A percentile compares a stretch with the other conserved stretches of the same genome.
These are phyloP conservation scores for Muscicapa striata DNA, from an alignment of 2,797 vertebrate species.

Conservation along the genomic window DNA sequence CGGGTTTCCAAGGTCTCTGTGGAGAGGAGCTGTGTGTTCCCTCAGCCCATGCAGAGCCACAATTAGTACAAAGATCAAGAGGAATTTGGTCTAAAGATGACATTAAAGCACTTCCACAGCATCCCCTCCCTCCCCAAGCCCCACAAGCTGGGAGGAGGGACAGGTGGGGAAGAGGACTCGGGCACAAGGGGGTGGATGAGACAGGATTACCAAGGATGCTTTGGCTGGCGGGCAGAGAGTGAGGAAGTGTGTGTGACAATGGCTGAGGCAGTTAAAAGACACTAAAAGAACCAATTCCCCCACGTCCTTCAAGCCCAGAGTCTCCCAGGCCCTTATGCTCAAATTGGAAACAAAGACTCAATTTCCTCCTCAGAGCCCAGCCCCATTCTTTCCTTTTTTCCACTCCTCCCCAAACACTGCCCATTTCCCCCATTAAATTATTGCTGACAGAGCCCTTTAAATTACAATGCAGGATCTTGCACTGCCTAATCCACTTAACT, in stretches of 20 bases:
- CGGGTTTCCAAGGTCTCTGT: neutral
- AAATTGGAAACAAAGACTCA: neutral
- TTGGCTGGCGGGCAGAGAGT: neutral
- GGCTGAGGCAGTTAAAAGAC: neutral
- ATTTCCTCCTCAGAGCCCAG: neutral
- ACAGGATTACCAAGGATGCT: neutral
- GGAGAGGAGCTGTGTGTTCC: neutral
- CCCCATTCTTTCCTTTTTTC: neutral
- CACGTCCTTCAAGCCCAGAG: neutral
- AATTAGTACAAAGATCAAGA: neutral
- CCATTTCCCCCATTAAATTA: constrained; percentile 53
- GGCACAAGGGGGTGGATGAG: neutral
- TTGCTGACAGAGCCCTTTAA: constrained; percentile 67
- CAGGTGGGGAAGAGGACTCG: neutral
- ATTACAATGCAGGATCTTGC: constrained; percentile 47
- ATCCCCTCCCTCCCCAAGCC: neutral
- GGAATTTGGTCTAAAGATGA: neutral
- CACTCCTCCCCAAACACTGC: constrained; percentile 8
- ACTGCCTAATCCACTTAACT: constrained; percentile 72
- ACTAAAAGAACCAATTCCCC: neutral
- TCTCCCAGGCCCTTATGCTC: constrained; percentile 24
- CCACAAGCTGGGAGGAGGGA: neutral
- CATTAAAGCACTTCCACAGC: neutral
- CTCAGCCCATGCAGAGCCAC: neutral
- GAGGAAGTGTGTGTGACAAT: neutral